Base-by-base conservation (phyloP, 1,140 invertebrate genomes). In the Hypothenemus hampei region DNA sequence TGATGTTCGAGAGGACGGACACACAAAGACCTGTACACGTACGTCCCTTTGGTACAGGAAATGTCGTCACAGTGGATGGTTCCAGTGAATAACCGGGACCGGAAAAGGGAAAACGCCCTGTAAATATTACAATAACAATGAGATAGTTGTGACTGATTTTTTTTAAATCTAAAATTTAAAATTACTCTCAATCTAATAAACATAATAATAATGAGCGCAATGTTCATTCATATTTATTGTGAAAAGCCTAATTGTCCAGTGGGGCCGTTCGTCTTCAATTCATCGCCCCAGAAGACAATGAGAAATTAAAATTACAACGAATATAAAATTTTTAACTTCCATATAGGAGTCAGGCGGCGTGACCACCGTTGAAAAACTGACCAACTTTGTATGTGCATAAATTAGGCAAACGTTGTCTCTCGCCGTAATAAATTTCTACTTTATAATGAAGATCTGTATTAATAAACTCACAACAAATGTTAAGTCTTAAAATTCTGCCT, bases 261-360 rank as follows among this genome's bases (percentile, higher is more conserved):
- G n/a, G n/a, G n/a, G n/a, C n/a, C n/a, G n/a, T n/a, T n/a, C n/a
- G n/a, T n/a, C n/a, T n/a, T n/a, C 39, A 18, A 19, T 6, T 6
- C n/a, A n/a, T n/a, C n/a, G n/a, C n/a, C n/a, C n/a, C n/a, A n/a
- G 44, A 57, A 57, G 54, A 61, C 59, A 61, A 61, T 61, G 59
- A 61, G 39, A 61, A 61, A 61, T 61, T 61, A 61, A 61, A 61
- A 61, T 61, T 58, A 60, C 59, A 60, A 60, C 58, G 58, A 60
- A 59, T 53, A 57, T 52, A 58, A 61, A 58, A 50, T 61, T 60
- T 61, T 61, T 58, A 61, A 58, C 59, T 48, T 56, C 22, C 45
- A 48, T 48, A 45, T 56, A 56, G 22, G 19, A 35, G 36, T 46
- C 53, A 46, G 20, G 15, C 19, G 21, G 26, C 44, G 35, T 47